Percentiles rank a stretch among this genome's conserved stretches.
phyloP scores from a whole-genome alignment of 2,797 vertebrate species.

The Enteromius trimaculatus region DNA sequence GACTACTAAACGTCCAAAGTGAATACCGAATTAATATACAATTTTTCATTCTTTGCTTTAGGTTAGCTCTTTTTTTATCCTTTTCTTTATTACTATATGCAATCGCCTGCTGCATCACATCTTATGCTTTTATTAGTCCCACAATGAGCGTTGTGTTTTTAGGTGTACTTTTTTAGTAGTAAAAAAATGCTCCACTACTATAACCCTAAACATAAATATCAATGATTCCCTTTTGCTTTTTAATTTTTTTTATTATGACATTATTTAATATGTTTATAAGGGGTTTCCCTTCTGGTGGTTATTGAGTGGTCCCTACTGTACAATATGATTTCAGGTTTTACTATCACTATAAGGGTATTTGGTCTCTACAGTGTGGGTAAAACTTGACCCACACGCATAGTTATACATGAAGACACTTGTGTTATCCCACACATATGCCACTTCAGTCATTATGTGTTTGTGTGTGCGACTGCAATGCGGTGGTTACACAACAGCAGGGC shows the following conservation, averaged over 20 bases:
- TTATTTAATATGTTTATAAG: background rate
- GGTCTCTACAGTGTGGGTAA: constrained; percentile 3
- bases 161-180: background rate
- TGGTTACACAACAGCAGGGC: constrained; percentile 57
- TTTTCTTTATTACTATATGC: background rate
- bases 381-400: constrained; percentile 23
- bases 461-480: constrained; percentile 51
- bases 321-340: background rate
- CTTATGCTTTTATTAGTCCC: background rate
- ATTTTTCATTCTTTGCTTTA: background rate
- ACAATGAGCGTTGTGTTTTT: background rate
- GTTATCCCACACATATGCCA: constrained; percentile 36
- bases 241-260: background rate
- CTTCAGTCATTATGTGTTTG: constrained; percentile 42
- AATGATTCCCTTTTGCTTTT: background rate
- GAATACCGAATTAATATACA: background rate
- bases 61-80: too few relatives aligned
- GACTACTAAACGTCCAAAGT: background rate
- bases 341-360: background rate
- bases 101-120: background rate
- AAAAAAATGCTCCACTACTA: background rate
- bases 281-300: background rate
- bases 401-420: constrained; percentile 33
- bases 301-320: background rate
- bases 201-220: background rate